Evolutionary conservation across 2,797 vertebrate genomes (phyloP).

Genomic region (Sebastes ruberrimus): DNA sequence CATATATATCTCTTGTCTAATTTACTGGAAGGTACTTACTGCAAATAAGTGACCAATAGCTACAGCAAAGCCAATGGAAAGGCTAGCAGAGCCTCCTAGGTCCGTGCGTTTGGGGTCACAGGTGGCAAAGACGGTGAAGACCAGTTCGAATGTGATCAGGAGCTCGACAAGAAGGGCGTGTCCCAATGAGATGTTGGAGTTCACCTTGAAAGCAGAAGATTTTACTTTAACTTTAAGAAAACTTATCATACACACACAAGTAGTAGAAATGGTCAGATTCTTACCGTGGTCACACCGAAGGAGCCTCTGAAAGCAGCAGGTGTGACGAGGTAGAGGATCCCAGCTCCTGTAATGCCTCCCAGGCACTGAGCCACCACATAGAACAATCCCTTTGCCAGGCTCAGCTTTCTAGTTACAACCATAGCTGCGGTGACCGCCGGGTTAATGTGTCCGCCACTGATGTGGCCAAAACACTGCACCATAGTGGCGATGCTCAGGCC

Average conservation of each 20-base stretch:
- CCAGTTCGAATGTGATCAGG: slow-evolving; percentile 94
- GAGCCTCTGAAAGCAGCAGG: slow-evolving; percentile 85
- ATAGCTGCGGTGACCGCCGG: slow-evolving; percentile 93
- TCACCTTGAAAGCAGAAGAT: slow-evolving; percentile 82
- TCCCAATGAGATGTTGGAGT: slow-evolving; percentile 84
- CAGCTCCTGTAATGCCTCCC: slow-evolving; percentile 89
- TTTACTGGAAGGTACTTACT: slow-evolving; percentile 83
- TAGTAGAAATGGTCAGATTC: neutral
- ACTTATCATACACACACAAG: neutral
- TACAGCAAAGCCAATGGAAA: slow-evolving; percentile 95
- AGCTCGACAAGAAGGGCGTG: slow-evolving; percentile 94
- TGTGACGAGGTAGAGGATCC: slow-evolving; percentile 90
- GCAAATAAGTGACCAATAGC: slow-evolving; percentile 95
- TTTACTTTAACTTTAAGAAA: neutral
- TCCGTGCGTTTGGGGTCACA: slow-evolving; percentile 92
- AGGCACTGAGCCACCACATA: slow-evolving; percentile 93
- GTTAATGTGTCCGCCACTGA: slow-evolving; percentile 96
- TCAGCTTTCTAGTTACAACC: slow-evolving; percentile 92
- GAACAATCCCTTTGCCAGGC: slow-evolving; percentile 92
- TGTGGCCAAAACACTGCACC: slow-evolving; percentile 95
- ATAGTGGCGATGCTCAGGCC: slow-evolving; percentile 96
- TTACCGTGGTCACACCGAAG: slow-evolving; percentile 90
- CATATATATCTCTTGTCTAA: neutral
- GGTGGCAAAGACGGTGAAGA: slow-evolving; percentile 96
- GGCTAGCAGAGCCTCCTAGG: slow-evolving; percentile 89